Evolutionary conservation across 2,797 vertebrate species (phyloP), one percentile per base, ranked within the genome.

Genomic region (Falco columbarius): DNA sequence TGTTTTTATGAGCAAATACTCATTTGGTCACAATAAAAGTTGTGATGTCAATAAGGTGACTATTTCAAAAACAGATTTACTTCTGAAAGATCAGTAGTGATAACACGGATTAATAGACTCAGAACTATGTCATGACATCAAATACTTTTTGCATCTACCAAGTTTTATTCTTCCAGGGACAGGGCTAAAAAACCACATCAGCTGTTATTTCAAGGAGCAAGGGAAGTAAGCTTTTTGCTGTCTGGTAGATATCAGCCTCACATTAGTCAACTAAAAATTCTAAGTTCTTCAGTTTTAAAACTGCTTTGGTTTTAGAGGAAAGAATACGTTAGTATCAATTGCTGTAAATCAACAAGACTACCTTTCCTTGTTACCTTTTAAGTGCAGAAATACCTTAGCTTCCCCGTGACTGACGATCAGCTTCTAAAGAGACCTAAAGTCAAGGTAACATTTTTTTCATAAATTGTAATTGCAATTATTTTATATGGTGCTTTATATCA

Each of bases 201-300:
- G 32, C 15, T 63, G 49, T 61, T 87, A 89, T 47, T 95, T 89
- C 59, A 79, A 47, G 30, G 32, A 72, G 79, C 12, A 73, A 49
- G 34, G 30, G 17, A 85, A 87, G 10, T 29, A 66, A 56, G 22
- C 7, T 84, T 93, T 86, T 59, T 85, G 23, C n/a, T 73, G 21
- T 36, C 66, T 74, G 36, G 34, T 42, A 89, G 94, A 80, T 63
- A 89, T 26, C 44, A 93, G n/a, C 55, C 13, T 68, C 30, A 68
- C 36, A 66, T n/a, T 13, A 73, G 12, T 14, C 1, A 90, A 62
- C 18, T 44, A 51, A 92, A 77, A 65, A 88, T 10, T 34, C 0
- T 14, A 79, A 80, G 8, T 80, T 81, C 51, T 66, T 58, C 51
- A 29, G 14, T 51, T 67, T 83, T 51, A 71, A 20, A 74, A 3